Conservation (phyloP, 2,113 vertebrate species). For the Lasiurus borealis region DNA sequence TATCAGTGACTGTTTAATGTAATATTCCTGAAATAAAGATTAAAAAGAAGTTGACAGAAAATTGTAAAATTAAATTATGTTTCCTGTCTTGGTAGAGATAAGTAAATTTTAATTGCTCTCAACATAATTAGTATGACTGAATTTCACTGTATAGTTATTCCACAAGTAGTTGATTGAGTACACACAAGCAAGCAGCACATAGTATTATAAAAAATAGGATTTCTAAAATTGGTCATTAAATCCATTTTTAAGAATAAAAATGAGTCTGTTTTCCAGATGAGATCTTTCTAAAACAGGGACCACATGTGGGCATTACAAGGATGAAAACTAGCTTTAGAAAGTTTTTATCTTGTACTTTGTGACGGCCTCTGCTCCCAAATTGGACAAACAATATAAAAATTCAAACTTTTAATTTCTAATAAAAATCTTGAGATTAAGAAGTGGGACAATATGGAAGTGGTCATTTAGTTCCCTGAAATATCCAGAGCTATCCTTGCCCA, state of each 20-base stretch:
- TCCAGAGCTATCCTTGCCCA: background rate
- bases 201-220: background rate
- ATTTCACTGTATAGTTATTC: background rate
- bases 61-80: background rate
- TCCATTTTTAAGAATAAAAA: background rate
- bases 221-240: background rate
- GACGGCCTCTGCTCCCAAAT: background rate
- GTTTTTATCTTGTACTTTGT: background rate
- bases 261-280: background rate
- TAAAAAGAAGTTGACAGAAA: background rate
- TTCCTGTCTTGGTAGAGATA: background rate
- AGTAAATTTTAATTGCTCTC: background rate
- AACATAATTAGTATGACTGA: background rate
- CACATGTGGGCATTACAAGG: background rate
- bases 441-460: background rate
- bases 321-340: background rate
- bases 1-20: background rate
- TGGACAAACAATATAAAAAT: background rate
- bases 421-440: background rate
- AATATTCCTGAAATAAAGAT: slow-evolving; percentile 36
- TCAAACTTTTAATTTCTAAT: background rate
- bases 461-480: fast-evolving
- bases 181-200: background rate
- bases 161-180: background rate
- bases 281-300: background rate